Conservation (phyloP, 2,797 vertebrate species). For the Hoplostethus atlanticus region DNA sequence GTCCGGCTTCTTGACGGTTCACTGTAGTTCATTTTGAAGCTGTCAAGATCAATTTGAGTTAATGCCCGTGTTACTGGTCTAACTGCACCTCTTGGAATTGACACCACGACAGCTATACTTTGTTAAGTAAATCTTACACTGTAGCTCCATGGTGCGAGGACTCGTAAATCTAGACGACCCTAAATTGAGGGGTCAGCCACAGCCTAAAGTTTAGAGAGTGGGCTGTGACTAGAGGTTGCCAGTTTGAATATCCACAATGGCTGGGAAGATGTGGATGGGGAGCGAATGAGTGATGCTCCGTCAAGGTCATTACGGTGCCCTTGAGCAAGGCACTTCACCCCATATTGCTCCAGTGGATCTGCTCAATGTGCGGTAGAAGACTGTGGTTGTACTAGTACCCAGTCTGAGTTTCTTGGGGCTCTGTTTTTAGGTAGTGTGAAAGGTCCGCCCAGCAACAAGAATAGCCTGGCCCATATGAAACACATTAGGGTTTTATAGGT, state of each 20-base stretch:
- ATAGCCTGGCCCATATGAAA: constrained; percentile 51
- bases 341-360: too few species aligned
- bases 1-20: constrained; percentile 11
- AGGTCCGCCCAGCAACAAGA: constrained; percentile 9
- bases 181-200: neutral
- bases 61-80: neutral
- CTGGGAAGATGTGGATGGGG: too few species aligned
- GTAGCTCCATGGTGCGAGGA: neutral
- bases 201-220: neutral
- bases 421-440: constrained; percentile 21
- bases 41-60: constrained; percentile 26
- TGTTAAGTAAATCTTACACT: constrained; percentile 36
- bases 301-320: neutral
- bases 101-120: constrained; percentile 3
- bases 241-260: neutral
- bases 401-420: constrained; percentile 14
- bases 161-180: neutral
- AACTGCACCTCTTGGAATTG: constrained; percentile 2
- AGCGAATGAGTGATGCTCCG: neutral
- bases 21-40: constrained; percentile 8
- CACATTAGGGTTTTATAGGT: constrained; percentile 50
- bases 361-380: too few species aligned
- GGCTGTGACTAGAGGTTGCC: neutral
- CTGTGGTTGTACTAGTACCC: too few species aligned
- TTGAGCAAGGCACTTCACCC: neutral